phyloP scores from a whole-genome alignment of 92 coral and sea anemone genomes.

The Desmophyllum pertusum region DNA sequence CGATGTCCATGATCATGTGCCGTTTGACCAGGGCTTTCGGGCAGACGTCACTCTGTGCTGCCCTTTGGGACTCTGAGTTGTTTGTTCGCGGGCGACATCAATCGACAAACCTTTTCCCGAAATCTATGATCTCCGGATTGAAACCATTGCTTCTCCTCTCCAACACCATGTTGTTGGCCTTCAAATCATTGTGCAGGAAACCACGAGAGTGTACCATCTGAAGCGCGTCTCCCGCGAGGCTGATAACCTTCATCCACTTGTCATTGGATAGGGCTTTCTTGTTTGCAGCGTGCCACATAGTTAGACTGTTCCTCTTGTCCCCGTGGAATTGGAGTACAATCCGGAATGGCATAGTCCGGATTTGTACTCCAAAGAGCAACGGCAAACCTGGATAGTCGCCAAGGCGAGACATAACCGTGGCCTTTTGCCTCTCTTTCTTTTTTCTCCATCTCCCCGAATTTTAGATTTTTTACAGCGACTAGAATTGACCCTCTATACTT shows the following conservation, averaged over 20 bases:
- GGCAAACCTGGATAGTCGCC: constrained; percentile 55
- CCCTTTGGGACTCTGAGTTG: too few species aligned
- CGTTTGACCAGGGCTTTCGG: too few species aligned
- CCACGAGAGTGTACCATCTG: too few species aligned
- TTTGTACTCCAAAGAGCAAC: constrained; percentile 39
- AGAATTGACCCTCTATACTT: too few species aligned
- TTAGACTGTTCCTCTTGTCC: not conserved
- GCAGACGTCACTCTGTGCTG: too few species aligned
- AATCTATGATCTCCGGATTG: constrained; percentile 32
- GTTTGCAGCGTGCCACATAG: constrained; percentile 17
- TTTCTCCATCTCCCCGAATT: too few species aligned
- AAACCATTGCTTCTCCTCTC: constrained; percentile 23
- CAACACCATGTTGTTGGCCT: constrained; percentile 31
- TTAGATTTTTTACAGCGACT: too few species aligned
- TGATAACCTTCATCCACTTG: not conserved
- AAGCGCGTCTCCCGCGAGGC: not conserved
- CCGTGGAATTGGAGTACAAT: constrained; percentile 51
- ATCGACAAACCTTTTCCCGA: constrained; percentile 39
- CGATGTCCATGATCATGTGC: too few species aligned
- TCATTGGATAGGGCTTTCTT: not conserved
- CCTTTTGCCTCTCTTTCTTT: too few species aligned
- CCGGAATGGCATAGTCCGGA: not conserved
- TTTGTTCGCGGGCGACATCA: constrained; percentile 8
- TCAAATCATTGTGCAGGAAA: too few species aligned
- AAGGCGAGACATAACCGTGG: constrained; percentile 32